A percentile compares a stretch with the other conserved stretches of the same genome.
Evolutionary conservation across 2,113 vertebrate species (phyloP).

Genomic region (Vulpes ferrilata): DNA sequence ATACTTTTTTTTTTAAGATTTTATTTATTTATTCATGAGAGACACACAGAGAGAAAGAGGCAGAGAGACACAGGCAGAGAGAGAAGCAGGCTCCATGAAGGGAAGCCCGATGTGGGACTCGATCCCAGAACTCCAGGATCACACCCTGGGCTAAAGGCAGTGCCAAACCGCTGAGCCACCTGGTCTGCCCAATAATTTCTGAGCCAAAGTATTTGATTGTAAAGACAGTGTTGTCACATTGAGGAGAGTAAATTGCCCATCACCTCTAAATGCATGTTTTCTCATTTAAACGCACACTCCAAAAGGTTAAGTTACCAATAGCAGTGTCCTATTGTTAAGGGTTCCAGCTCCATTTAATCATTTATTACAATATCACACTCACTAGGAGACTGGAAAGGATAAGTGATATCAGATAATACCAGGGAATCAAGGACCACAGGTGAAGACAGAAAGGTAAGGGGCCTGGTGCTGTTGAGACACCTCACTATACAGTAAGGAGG

Average conservation of each 20-base stretch:
- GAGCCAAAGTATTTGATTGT: background rate
- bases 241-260: background rate
- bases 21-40: too few relatives aligned
- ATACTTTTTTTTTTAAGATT: too few relatives aligned
- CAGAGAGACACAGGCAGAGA: too few relatives aligned
- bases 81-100: too few relatives aligned
- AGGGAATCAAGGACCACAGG: background rate
- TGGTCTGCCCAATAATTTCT: background rate
- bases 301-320: background rate
- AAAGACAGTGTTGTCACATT: constrained; percentile 9
- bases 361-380: background rate
- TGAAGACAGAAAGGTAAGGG: fast-evolving
- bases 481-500: too few relatives aligned
- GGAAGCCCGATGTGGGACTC: too few relatives aligned
- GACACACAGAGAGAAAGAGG: too few relatives aligned
- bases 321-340: background rate
- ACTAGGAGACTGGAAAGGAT: background rate
- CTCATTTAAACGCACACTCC: background rate
- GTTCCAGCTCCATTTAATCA: background rate
- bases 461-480: background rate
- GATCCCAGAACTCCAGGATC: too few relatives aligned
- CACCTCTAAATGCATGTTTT: background rate
- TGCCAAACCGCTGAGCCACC: too few relatives aligned
- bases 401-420: background rate
- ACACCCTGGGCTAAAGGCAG: too few relatives aligned